phyloP scores from a whole-genome alignment of 2,113 vertebrate genomes.

The Chroicocephalus ridibundus region DNA sequence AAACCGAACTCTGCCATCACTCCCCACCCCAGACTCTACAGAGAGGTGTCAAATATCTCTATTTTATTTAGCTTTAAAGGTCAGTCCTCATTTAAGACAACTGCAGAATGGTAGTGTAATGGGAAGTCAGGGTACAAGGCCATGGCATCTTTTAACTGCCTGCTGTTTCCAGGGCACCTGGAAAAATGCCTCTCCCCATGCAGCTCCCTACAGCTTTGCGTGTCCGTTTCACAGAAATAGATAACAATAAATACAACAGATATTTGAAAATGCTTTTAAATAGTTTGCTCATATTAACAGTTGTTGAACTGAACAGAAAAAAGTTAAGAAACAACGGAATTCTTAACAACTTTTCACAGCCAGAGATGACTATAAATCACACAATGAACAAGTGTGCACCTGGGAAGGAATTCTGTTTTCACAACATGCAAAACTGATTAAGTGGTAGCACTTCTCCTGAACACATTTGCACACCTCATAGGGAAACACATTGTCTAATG shows the following conservation, averaged over 20 bases:
- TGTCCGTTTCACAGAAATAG: background rate
- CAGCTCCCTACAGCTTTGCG: background rate
- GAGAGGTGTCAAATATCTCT: background rate
- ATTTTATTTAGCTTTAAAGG: background rate
- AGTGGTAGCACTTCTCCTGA: background rate
- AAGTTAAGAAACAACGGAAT: background rate
- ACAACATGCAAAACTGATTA: constrained; percentile 7
- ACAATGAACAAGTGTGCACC: background rate
- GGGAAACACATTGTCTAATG: background rate
- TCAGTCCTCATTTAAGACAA: background rate
- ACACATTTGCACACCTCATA: background rate
- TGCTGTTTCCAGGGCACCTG: background rate
- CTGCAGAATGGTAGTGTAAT: accelerated
- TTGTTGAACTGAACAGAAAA: background rate
- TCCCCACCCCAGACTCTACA: background rate
- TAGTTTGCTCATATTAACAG: background rate
- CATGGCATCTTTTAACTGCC: background rate
- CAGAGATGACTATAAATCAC: background rate
- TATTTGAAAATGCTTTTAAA: background rate
- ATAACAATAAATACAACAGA: background rate
- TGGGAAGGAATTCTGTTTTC: background rate
- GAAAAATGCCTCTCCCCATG: background rate
- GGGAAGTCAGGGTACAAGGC: background rate
- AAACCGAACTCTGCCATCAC: background rate
- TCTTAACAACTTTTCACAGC: background rate